phyloP scores from a whole-genome alignment of 1,140 invertebrate genomes.

The Triops longicaudatus region DNA sequence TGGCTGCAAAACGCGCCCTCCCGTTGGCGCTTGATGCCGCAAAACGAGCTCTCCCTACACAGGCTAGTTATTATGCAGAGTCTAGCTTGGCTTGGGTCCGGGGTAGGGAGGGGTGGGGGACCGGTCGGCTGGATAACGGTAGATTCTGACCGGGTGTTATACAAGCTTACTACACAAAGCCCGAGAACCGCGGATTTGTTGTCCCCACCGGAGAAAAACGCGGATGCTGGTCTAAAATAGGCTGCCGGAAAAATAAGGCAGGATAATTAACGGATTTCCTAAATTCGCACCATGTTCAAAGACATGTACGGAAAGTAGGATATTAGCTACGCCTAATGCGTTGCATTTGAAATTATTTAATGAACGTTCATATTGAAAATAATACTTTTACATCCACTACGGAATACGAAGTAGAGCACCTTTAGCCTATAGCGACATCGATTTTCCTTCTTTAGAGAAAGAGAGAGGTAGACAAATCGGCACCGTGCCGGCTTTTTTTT shows the following conservation, averaged over 20 bases:
- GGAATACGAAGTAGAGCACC: background rate
- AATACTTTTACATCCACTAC: background rate
- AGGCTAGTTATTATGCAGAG: background rate
- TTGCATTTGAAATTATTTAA: too few relatives aligned
- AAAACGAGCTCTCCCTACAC: background rate
- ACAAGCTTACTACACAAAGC: background rate
- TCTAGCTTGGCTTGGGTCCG: background rate
- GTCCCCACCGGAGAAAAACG: background rate
- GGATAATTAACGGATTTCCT: too few relatives aligned
- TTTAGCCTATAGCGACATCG: slow-evolving; percentile 1
- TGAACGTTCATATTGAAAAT: too few relatives aligned
- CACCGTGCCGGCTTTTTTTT: too few relatives aligned
- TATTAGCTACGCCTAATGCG: too few relatives aligned
- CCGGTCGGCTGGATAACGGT: background rate
- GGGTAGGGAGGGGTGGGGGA: background rate
- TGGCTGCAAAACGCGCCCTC: background rate
- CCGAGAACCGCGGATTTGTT: background rate
- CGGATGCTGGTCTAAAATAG: too few relatives aligned
- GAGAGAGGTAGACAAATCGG: background rate
- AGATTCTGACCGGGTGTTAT: background rate
- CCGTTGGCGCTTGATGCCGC: background rate
- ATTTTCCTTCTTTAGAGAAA: background rate
- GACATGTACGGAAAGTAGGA: too few relatives aligned
- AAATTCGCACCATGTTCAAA: too few relatives aligned
- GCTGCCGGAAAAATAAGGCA: too few relatives aligned